phyloP scores from a whole-genome alignment of 1,140 invertebrate genomes.

The Drosophila fuyamai region DNA sequence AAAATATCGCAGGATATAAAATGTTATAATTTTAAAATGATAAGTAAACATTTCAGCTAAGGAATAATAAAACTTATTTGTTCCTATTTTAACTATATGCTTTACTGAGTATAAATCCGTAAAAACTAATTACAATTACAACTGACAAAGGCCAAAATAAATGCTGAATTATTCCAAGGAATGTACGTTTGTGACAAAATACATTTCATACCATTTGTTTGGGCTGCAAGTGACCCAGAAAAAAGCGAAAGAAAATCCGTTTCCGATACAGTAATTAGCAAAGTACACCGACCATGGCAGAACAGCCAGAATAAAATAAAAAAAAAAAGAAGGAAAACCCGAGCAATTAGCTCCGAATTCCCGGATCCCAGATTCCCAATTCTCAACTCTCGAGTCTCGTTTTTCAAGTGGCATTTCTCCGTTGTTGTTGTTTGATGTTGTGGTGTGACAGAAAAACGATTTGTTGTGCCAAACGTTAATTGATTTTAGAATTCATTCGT shows the following conservation, averaged over 20 bases:
- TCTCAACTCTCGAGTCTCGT: not conserved
- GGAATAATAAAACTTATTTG: no score
- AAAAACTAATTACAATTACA: no score
- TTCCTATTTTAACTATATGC: no score
- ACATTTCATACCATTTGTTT: slow-evolving; percentile 3
- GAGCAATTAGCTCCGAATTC: slow-evolving; percentile 46
- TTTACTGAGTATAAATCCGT: no score
- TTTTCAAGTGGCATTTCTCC: slow-evolving; percentile 45
- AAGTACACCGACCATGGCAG: slow-evolving; percentile 36
- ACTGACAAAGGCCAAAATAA: no score
- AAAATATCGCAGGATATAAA: no score
- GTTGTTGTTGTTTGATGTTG: slow-evolving; percentile 64
- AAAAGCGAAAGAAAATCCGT: not conserved
- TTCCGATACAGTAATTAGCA: slow-evolving; percentile 46
- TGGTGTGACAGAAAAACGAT: slow-evolving; percentile 80
- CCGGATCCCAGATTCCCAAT: slow-evolving; percentile 22
- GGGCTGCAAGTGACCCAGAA: slow-evolving; percentile 2
- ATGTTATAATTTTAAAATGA: no score
- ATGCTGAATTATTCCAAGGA: not conserved
- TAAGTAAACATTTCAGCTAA: no score
- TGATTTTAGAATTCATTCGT: slow-evolving; percentile 82
- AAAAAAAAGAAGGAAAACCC: slow-evolving; percentile 21
- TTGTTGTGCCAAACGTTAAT: slow-evolving; percentile 81
- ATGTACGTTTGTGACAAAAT: not conserved
- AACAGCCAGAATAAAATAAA: not conserved